Base-by-base conservation (phyloP, 2,113 vertebrate genomes). In the Ptychochromis oligacanthus region DNA sequence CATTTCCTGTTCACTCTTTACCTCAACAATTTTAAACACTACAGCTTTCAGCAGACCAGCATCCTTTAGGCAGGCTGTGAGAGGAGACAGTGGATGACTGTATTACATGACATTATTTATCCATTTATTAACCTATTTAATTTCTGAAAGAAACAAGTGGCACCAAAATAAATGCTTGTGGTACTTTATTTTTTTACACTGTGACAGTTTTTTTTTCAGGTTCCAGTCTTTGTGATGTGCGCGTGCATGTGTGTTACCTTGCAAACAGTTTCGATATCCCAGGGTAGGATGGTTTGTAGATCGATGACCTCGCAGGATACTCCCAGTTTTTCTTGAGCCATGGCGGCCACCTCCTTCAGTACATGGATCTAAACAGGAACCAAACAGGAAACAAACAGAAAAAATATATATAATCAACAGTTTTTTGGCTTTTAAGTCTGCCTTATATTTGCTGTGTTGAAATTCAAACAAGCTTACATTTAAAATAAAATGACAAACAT, bases 231-330 rank as follows among this genome's bases (percentile, higher is more conserved):
- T 80, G 36, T 57, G 28, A 7, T 2, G 10, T 26, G 24, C 9
- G 36, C 15, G 62, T 34, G 49, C 26, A 11, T 55, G 22, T 31
- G 20, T 36, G 15, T 89, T 95, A 99, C 98, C 97, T 99, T 99
- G 88, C 98, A 99, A 90, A 99, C 52, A 0, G 98, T 98, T 70
- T 99, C 98, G 34, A 87, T 57, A 92, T 99, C 98, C 98, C 98
- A 99, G 36, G 98, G 98, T 77, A 98, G 88, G 91, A 99, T 98
- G 11, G 98, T 99, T 90, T 95, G 97, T 24, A 99, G 93, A 88
- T 99, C 98, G 54, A 99, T 98, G 87, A 99, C 84, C 94, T 99
- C 98, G 86, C 98, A 99, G 31, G 98, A 99, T 14, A 99, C 96
- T 17, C 98, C 98, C 67, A 99, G 96, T 79, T 99, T 99, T 91